Percentiles rank a stretch among this genome's conserved stretches.
Evolutionary conservation across 2,888 invertebrate genomes (phyloP).

Genomic region (Pachydiplax longipennis): DNA sequence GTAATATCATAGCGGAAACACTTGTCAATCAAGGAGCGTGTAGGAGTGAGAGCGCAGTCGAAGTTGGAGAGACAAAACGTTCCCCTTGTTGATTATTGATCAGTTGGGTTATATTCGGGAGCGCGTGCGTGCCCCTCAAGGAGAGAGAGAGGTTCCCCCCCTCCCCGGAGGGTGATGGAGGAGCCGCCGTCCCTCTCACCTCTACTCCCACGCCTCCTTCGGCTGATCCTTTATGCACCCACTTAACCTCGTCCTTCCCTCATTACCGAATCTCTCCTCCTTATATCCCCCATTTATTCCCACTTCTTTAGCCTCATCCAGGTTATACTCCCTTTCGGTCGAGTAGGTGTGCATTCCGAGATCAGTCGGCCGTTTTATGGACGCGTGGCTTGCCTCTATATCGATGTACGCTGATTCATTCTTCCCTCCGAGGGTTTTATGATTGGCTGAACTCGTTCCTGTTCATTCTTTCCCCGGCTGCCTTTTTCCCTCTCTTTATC

Average conservation of each 20-base stretch:
- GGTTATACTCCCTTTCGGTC: not conserved
- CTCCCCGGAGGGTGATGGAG: not conserved
- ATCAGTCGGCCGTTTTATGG: not conserved
- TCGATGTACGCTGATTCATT: not conserved
- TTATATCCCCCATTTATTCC: not conserved
- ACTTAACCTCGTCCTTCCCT: not conserved
- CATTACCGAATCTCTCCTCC: not conserved
- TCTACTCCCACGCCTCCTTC: not conserved
- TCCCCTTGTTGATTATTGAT: conserved; percentile 38
- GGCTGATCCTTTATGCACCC: not conserved
- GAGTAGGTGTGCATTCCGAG: not conserved
- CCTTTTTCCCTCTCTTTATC: not conserved
- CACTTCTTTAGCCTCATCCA: not conserved
- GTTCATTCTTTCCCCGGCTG: not conserved
- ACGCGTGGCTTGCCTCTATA: not conserved
- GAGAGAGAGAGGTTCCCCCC: not conserved
- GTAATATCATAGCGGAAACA: not conserved
- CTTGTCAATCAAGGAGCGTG: not conserved
- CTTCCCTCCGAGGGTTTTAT: not conserved
- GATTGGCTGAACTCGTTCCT: not conserved
- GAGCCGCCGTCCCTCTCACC: not conserved
- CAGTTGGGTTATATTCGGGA: conserved; percentile 40
- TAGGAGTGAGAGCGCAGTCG: not conserved
- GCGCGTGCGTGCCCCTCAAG: conserved; percentile 26
- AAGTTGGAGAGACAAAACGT: not conserved